Evolutionary conservation across 2,888 invertebrate genomes (phyloP).

Genomic region (Lycaena phlaeas): DNA sequence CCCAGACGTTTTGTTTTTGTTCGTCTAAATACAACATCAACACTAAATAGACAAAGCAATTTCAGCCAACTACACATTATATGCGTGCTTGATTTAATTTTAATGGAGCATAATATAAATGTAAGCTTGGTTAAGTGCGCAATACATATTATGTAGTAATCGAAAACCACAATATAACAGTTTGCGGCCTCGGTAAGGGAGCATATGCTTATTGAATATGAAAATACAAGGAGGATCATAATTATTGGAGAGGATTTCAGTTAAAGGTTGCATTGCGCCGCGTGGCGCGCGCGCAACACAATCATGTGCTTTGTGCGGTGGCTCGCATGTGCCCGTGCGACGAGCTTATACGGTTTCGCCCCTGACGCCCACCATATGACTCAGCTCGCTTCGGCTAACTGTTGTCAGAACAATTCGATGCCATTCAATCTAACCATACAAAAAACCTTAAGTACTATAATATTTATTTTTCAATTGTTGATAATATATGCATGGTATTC

Average conservation of each 20-base stretch:
- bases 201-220: constrained; percentile 57
- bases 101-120: no score
- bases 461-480: background rate
- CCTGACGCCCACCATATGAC: constrained; percentile 53
- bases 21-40: constrained; percentile 10
- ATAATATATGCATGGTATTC: background rate
- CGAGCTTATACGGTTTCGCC: constrained; percentile 64
- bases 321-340: constrained; percentile 25
- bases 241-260: constrained; percentile 39
- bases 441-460: constrained; percentile 1
- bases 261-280: constrained; percentile 36
- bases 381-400: constrained; percentile 28
- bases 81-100: no score
- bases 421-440: constrained; percentile 11
- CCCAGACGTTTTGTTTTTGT: constrained; percentile 13
- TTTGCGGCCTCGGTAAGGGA: constrained; percentile 42
- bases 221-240: constrained; percentile 41
- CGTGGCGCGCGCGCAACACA: constrained; percentile 28
- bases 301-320: constrained; percentile 25
- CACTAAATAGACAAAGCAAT: background rate
- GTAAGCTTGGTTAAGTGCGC: no score
- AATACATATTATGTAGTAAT: constrained; percentile 41
- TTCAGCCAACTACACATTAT: no score
- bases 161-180: constrained; percentile 51
- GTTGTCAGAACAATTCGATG: constrained; percentile 20